Evolutionary conservation across 2,888 invertebrate genomes (phyloP).

Genomic region (Pemphredon lugubris): DNA sequence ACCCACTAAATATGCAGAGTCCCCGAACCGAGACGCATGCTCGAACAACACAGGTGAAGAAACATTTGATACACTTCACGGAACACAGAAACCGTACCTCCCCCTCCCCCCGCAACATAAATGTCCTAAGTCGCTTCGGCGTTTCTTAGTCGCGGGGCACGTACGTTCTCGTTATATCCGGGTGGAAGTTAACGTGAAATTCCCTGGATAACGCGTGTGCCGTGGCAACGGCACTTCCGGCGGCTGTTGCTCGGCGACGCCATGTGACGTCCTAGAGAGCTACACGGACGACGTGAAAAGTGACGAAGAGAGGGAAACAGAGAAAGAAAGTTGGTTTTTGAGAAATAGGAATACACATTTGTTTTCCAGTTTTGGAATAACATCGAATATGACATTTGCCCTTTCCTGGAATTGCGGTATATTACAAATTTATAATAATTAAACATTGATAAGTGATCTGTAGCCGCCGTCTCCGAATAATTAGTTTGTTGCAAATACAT

Average conservation of each 20-base stretch:
- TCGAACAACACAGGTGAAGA: slow-evolving; percentile 1
- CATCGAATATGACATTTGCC: too few relatives aligned
- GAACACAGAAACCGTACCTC: slow-evolving; percentile 7
- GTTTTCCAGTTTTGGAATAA: too few relatives aligned
- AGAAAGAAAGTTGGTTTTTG: neutral
- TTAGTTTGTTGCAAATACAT: too few relatives aligned
- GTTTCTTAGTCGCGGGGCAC: slow-evolving; percentile 30
- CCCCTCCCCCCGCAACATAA: neutral
- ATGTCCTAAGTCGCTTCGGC: slow-evolving; percentile 13
- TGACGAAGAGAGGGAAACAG: neutral
- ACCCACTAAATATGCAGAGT: too few relatives aligned
- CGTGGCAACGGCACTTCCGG: slow-evolving; percentile 43
- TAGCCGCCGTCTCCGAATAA: too few relatives aligned
- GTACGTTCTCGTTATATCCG: slow-evolving; percentile 27
- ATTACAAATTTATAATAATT: too few relatives aligned
- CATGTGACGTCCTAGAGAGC: slow-evolving; percentile 16
- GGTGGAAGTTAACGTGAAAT: slow-evolving; percentile 49
- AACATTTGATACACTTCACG: slow-evolving; percentile 24
- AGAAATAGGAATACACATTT: too few relatives aligned
- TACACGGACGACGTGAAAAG: neutral
- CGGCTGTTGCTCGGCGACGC: slow-evolving; percentile 26
- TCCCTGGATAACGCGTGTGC: slow-evolving; percentile 27
- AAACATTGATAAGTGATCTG: too few relatives aligned
- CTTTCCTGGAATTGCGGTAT: too few relatives aligned
- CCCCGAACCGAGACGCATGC: neutral